A percentile compares a stretch with the other conserved stretches of the same genome.
phyloP scores from a whole-genome alignment of 2,888 invertebrate species.

The Orthosia incerta region DNA sequence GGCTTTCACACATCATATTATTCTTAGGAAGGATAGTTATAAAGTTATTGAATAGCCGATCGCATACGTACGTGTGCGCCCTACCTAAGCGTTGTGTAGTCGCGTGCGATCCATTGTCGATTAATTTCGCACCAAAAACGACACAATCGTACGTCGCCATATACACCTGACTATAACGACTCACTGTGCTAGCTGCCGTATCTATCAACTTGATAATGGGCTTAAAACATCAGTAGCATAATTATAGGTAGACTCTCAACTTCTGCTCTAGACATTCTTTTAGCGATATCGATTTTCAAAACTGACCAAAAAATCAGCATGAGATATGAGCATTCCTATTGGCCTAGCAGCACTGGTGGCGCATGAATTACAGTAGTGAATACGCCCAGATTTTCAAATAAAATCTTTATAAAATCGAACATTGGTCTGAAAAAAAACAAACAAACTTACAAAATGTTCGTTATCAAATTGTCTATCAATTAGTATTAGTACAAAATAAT shows the following conservation, averaged over 20 bases:
- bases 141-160: constrained; percentile 81
- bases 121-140: constrained; percentile 83
- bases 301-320: no score
- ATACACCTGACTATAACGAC: constrained; percentile 71
- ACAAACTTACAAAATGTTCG: no score
- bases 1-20: background rate
- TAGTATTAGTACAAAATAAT: no score
- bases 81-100: constrained; percentile 53
- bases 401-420: no score
- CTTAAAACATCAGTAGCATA: background rate
- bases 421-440: no score
- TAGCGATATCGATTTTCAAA: no score
- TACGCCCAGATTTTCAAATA: no score
- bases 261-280: no score
- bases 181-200: constrained; percentile 23
- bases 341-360: no score
- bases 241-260: background rate
- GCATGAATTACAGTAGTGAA: no score
- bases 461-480: no score
- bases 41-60: background rate
- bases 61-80: constrained; percentile 62
- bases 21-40: background rate
- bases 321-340: no score
- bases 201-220: constrained; percentile 24
- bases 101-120: constrained; percentile 80